A percentile compares a stretch with the other conserved stretches of the same genome.
Evolutionary conservation across 2,797 vertebrate genomes (phyloP).

Genomic region (Buceros bicornis): DNA sequence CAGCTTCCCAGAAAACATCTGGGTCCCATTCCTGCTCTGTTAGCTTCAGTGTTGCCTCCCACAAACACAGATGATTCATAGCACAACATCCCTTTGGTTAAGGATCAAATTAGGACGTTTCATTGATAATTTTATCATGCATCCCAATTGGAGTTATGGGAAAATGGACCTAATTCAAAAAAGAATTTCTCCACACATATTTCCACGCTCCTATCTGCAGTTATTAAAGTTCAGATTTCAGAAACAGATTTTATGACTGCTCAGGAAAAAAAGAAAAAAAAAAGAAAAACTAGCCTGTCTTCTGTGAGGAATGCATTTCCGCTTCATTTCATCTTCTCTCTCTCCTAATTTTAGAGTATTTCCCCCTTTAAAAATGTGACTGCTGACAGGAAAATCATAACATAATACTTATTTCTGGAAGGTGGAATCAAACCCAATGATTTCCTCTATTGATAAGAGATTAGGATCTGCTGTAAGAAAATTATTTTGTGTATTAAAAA

Average conservation of each 20-base stretch:
- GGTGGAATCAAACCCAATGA: slow-evolving; percentile 35
- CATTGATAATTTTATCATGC: slow-evolving; percentile 84
- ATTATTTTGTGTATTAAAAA: neutral
- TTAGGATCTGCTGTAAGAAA: slow-evolving; percentile 3
- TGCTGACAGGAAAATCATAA: slow-evolving; percentile 20
- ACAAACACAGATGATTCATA: slow-evolving; percentile 81
- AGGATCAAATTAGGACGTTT: slow-evolving; percentile 80
- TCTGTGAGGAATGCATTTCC: slow-evolving; percentile 36
- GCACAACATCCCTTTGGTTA: slow-evolving; percentile 78
- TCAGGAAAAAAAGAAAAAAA: neutral
- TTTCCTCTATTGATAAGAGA: slow-evolving; percentile 32
- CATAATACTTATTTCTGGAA: slow-evolving; percentile 17
- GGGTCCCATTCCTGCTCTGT: slow-evolving; percentile 81
- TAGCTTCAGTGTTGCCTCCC: slow-evolving; percentile 76
- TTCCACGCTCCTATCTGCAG: slow-evolving; percentile 44
- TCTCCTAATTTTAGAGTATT: slow-evolving; percentile 39
- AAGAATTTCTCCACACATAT: slow-evolving; percentile 59
- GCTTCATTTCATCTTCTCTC: slow-evolving; percentile 51
- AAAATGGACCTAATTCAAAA: slow-evolving; percentile 75
- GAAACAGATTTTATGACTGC: slow-evolving; percentile 56
- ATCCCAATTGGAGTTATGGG: slow-evolving; percentile 66
- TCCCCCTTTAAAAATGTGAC: slow-evolving; percentile 32
- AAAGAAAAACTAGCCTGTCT: slow-evolving; percentile 8
- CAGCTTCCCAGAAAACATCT: slow-evolving; percentile 87
- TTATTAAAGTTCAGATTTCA: slow-evolving; percentile 67